Evolutionary conservation across 2,888 invertebrate genomes (phyloP), one percentile per base, ranked within the genome.

Genomic region (Steromphala cineraria): DNA sequence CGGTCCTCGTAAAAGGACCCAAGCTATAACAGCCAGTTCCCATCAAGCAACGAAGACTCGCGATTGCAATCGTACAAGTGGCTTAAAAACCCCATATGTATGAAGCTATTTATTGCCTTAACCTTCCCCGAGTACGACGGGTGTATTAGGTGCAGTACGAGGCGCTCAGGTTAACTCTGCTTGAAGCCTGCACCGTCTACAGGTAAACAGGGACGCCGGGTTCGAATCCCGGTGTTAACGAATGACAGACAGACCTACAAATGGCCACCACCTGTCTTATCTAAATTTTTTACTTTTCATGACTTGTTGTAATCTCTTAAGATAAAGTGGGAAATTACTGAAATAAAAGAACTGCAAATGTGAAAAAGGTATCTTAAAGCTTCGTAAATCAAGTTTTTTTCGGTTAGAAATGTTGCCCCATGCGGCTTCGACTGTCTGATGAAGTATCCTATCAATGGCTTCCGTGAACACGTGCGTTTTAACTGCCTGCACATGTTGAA

Each of bases 71-170:
- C 62, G 62, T 28, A 62, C 62, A 62, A 62, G 62, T 62, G 62
- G 62, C 62, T 62, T 62, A 28, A 62, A 62, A 62, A 62, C 24
- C 24, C 19, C 62, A 62, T 62, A 62, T 62, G 62, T 62, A 62
- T 28, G 62, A 24, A 62, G 62, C 62, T 62, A 62, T 62, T 62
- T 62, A 62, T 62, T 62, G 62, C 62, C 28, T 62, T 62, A 62
- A 62, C 62, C 62, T 62, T 62, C 62, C 24, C 28, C 10, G n/a
- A 8, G 62, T 62, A 62, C 62, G 28, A 24, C 62, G 28, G 62
- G 62, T 62, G 62, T 28, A 62, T 3, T 24, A 0, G 10, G 62
- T 62, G 62, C 62, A 28, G 62, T 28, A 13, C n/a, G 17, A 13
- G 1, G 28, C 1, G 62, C 24, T 13, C 28, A 62, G 17, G 28